These are phyloP conservation scores for Thaumetopoea pityocampa DNA, from an alignment of 1,140 invertebrate species.

Conservation along the genomic window DNA sequence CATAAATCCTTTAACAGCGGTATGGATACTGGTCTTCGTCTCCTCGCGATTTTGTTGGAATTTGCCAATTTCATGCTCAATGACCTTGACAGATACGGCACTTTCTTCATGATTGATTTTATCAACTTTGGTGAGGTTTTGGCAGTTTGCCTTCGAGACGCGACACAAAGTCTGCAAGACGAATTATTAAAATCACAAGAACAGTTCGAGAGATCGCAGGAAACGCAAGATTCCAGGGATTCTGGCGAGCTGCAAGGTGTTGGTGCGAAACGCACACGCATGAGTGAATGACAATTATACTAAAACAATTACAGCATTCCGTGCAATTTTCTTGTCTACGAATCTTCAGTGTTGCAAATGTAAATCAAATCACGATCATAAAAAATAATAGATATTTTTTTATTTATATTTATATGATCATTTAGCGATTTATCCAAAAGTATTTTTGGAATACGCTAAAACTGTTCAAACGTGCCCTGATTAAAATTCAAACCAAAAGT, in stretches of 20 bases:
- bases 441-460: neutral
- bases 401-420: neutral
- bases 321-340: neutral
- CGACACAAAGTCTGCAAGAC: constrained; percentile 6
- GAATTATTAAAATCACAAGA: constrained; percentile 19
- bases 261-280: constrained; percentile 57
- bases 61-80: constrained; percentile 6
- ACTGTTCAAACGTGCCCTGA: too few species aligned
- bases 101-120: constrained; percentile 35
- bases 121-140: constrained; percentile 11
- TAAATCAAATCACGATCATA: neutral
- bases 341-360: constrained; percentile 2
- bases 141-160: constrained; percentile 10
- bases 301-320: neutral
- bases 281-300: constrained; percentile 19
- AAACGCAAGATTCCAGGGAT: constrained; percentile 9
- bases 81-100: constrained; percentile 7
- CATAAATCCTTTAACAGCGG: constrained; percentile 40
- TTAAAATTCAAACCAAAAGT: neutral
- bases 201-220: too few species aligned
- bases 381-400: too few species aligned
- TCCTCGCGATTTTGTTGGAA: constrained; percentile 13
- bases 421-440: neutral
- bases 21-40: constrained; percentile 23
- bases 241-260: constrained; percentile 38